Evolutionary conservation across 2,888 invertebrate species (phyloP).

Genomic region (Heliconius aoede): DNA sequence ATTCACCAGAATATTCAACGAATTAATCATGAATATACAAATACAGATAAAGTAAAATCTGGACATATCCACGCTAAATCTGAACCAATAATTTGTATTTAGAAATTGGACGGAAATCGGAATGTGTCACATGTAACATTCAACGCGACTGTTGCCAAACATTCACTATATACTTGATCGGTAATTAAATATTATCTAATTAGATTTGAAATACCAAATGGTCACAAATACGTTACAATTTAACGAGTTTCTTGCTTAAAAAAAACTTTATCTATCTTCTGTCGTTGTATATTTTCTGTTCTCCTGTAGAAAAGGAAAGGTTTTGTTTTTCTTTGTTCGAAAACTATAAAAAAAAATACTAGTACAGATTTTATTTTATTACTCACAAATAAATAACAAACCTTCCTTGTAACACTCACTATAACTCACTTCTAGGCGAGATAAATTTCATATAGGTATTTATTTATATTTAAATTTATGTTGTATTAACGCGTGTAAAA

Average conservation of each 20-base stretch:
- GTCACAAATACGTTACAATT: neutral
- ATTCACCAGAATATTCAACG: neutral
- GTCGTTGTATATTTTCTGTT: too few relatives aligned
- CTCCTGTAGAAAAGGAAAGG: too few relatives aligned
- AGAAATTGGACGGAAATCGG: slow-evolving; percentile 28
- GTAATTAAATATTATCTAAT: slow-evolving; percentile 11
- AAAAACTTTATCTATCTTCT: too few relatives aligned
- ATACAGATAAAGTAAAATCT: neutral
- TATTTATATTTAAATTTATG: neutral
- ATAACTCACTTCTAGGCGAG: neutral
- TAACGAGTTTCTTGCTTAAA: neutral
- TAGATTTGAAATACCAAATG: neutral
- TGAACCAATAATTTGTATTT: slow-evolving; percentile 17
- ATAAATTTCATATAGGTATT: neutral
- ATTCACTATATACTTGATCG: neutral
- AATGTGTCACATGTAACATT: slow-evolving; percentile 3
- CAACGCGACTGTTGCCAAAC: slow-evolving; percentile 8
- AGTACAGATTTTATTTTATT: neutral
- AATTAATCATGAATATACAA: neutral
- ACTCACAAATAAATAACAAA: neutral
- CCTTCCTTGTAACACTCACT: neutral
- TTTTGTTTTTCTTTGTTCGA: neutral
- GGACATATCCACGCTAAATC: neutral
- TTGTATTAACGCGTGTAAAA: neutral
- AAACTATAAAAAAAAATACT: neutral